phyloP scores from a whole-genome alignment of 2,888 invertebrate genomes.

The Encarsia formosa region DNA sequence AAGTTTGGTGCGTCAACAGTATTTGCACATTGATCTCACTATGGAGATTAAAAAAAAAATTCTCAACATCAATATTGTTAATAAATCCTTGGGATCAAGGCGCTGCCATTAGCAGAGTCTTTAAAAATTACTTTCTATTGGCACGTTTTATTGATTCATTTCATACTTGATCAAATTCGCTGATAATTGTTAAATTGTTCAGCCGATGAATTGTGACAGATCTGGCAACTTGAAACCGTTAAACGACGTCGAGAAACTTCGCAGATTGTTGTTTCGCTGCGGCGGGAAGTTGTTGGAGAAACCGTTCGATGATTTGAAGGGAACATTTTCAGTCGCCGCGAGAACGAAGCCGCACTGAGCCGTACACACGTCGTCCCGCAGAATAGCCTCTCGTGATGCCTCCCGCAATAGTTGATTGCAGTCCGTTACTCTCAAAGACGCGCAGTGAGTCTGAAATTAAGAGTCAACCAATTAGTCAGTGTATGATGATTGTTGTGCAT shows the following conservation, averaged over 20 bases:
- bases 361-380: constrained; percentile 83
- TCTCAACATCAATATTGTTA: no score
- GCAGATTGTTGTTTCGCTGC: constrained; percentile 34
- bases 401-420: constrained; percentile 78
- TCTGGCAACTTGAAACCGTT: constrained; percentile 74
- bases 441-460: constrained; percentile 79
- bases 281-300: constrained; percentile 36
- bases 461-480: no score
- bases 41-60: no score
- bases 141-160: constrained; percentile 23
- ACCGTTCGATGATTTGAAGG: constrained; percentile 38
- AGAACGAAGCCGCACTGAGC: constrained; percentile 81
- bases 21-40: no score
- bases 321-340: constrained; percentile 40
- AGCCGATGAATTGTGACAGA: constrained; percentile 67
- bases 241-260: constrained; percentile 43
- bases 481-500: no score
- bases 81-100: no score
- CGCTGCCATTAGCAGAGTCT: constrained; percentile 10
- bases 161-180: neutral
- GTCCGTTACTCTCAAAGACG: constrained; percentile 81
- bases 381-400: constrained; percentile 76
- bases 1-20: no score
- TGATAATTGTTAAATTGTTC: no score
- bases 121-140: constrained; percentile 27